A percentile compares a stretch with the other conserved stretches of the same genome.
phyloP scores from a whole-genome alignment of 1,140 invertebrate genomes.

The Halyomorpha halys region DNA sequence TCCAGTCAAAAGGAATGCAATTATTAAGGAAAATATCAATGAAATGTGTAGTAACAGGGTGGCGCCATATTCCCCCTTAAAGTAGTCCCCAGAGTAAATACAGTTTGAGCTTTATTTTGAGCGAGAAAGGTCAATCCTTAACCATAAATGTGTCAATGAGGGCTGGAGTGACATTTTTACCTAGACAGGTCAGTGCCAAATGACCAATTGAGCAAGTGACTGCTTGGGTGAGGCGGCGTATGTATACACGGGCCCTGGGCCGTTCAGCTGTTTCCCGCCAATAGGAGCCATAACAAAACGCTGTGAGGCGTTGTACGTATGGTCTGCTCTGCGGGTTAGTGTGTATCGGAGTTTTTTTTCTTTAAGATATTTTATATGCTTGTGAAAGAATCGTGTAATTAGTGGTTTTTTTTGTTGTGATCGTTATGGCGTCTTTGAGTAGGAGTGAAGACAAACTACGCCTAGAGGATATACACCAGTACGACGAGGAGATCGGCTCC shows the following conservation, averaged over 20 bases:
- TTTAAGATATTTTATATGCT: constrained; percentile 29
- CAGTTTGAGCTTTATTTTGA: no score
- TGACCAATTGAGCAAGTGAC: no score
- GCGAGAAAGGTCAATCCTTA: no score
- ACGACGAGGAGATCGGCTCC: constrained; percentile 37
- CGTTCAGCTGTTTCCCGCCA: constrained; percentile 58
- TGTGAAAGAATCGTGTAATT: constrained; percentile 24
- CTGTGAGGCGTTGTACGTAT: constrained; percentile 37
- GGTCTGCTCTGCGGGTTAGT: constrained; percentile 26
- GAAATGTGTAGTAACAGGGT: background rate
- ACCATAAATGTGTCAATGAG: no score
- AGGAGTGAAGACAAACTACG: constrained; percentile 35
- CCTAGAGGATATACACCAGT: constrained; percentile 35
- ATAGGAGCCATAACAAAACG: constrained; percentile 49
- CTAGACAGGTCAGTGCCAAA: no score
- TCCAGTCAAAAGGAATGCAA: no score
- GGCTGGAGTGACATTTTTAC: no score
- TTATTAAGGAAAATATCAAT: no score
- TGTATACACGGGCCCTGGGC: constrained; percentile 31
- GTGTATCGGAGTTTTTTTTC: constrained; percentile 28
- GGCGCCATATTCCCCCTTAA: background rate
- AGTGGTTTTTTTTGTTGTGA: constrained; percentile 26
- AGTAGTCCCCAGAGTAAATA: background rate
- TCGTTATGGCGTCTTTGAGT: constrained; percentile 34
- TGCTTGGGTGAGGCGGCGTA: background rate